Evolutionary conservation across 1,140 invertebrate species (phyloP), one percentile per base, ranked within the genome.

Genomic region (Euura lappo): DNA sequence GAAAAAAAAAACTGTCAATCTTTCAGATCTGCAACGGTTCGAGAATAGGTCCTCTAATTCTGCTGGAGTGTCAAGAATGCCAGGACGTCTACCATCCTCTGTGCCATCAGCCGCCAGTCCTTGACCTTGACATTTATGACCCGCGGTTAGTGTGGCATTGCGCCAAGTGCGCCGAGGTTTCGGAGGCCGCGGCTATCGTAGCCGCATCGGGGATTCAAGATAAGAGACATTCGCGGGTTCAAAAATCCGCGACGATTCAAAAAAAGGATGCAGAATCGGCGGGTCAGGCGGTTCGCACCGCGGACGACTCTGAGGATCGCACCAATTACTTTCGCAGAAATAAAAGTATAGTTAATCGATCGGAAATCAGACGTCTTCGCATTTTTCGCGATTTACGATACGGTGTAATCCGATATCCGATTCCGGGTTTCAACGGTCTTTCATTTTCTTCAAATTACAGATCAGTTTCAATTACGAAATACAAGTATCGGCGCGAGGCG

Each of bases 21-120:
- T 68, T 68, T 11, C 8, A 84, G 81, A 75, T 83, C 5, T 84
- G 83, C 70, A 82, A 81, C 65, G 81, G 78, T 1, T 71, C 79
- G 28, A 81, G 81, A 71, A 71, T 83, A 47, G 82, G 78, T 68
- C 75, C 79, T 13, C 45, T 84, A 71, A 83, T 83, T 68, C 70
- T 83, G 2, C 67, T 82, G 60, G 81, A 84, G 74, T 85, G 79
- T 65, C 77, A 81, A 67, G 78, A 82, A 11, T 84, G 82, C 72
- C 76, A 78, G 51, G 79, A 84, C 8, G 51, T 75, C 69, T 84
- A 81, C 69, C 81, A 84, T 72, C 81, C 78, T 1, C 65, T 82
- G 3, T 83, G 82, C 64, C 82, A 83, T 74, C 79, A 83, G 43
- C 81, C 81, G 2, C 77, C 79, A 3, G 71, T 83, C 42, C 69